phyloP scores from a whole-genome alignment of 2,888 invertebrate genomes.

The Nemotelus nigrinus region DNA sequence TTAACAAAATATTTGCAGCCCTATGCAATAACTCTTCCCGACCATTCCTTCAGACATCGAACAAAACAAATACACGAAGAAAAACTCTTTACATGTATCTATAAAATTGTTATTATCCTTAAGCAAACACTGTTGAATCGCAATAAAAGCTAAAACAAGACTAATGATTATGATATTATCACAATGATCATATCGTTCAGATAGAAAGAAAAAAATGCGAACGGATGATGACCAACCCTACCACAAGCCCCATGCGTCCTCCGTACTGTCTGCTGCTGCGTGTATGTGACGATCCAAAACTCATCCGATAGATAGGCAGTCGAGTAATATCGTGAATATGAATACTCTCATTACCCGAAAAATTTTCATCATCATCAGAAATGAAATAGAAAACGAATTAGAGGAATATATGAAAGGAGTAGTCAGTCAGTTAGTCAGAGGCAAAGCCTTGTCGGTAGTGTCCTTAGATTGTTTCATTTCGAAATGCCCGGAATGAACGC shows the following conservation, averaged over 20 bases:
- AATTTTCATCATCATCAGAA: constrained; percentile 1
- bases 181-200: neutral
- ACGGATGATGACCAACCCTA: constrained; percentile 35
- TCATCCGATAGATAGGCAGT: neutral
- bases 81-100: neutral
- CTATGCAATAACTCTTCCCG: too few relatives aligned
- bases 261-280: too few relatives aligned
- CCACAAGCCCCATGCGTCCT: neutral
- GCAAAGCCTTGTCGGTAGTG: neutral
- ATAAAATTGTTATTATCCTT: constrained; percentile 32
- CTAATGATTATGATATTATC: constrained; percentile 21
- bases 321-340: constrained; percentile 33
- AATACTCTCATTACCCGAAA: constrained; percentile 39
- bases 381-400: constrained; percentile 30
- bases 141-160: constrained; percentile 4
- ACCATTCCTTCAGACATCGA: too few relatives aligned
- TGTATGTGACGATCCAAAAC: too few relatives aligned
- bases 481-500: constrained; percentile 19
- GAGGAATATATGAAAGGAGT: neutral
- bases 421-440: too few relatives aligned
- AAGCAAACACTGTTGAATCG: neutral
- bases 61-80: too few relatives aligned
- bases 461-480: constrained; percentile 9
- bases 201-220: neutral
- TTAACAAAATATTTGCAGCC: too few relatives aligned